Conservation (phyloP, 1,140 invertebrate species). For the Bombus fervidus region DNA sequence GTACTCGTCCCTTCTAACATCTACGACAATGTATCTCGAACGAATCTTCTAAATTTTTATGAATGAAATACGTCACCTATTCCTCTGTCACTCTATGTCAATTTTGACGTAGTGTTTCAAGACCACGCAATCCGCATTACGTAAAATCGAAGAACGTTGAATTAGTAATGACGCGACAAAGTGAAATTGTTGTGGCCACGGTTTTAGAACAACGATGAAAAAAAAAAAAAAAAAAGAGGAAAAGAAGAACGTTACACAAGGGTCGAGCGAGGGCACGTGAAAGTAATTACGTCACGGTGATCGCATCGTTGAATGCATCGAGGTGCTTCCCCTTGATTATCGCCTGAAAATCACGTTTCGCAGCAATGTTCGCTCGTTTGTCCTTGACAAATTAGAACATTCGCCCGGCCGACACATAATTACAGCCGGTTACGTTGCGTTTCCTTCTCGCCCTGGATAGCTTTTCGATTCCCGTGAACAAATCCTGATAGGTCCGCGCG, state of each 20-base stretch:
- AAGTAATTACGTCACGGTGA: constrained; percentile 52
- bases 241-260: constrained; percentile 23
- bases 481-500: constrained; percentile 41
- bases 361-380: constrained; percentile 46
- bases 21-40: too few relatives aligned
- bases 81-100: background rate
- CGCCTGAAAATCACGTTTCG: constrained; percentile 48
- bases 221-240: background rate
- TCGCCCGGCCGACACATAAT: constrained; percentile 66
- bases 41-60: too few relatives aligned
- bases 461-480: constrained; percentile 14
- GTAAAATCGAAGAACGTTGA: constrained; percentile 30
- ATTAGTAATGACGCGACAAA: constrained; percentile 26
- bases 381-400: constrained; percentile 75
- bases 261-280: constrained; percentile 31
- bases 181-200: constrained; percentile 24
- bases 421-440: constrained; percentile 59
- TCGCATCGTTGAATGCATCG: constrained; percentile 28
- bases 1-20: background rate
- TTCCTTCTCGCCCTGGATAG: constrained; percentile 62
- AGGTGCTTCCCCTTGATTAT: constrained; percentile 50
- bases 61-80: background rate
- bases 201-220: constrained; percentile 4
- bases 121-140: background rate
- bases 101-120: background rate